Evolutionary conservation across 2,797 vertebrate genomes (phyloP).

Genomic region (Carcharodon carcharias): DNA sequence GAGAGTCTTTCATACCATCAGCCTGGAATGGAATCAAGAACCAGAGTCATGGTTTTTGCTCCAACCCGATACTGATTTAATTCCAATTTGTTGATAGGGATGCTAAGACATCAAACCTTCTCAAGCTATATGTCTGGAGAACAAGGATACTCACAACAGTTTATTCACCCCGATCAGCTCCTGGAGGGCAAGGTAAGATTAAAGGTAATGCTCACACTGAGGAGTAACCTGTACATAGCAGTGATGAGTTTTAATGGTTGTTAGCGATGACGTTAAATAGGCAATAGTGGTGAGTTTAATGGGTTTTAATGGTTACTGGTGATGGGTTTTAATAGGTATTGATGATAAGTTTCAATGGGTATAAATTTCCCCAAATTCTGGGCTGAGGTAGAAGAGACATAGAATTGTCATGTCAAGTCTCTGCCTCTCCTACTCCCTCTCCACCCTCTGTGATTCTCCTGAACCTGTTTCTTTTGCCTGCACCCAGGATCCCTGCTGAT

Average conservation of each 20-base stretch:
- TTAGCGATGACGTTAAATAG: no score
- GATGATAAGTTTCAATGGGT: not conserved
- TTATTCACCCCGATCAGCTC: constrained; percentile 58
- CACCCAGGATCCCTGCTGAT: no score
- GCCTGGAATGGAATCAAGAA: not conserved
- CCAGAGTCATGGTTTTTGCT: not conserved
- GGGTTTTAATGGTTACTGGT: not conserved
- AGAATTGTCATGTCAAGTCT: not conserved
- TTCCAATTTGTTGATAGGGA: not conserved
- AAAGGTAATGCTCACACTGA: not conserved
- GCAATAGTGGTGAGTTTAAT: not conserved
- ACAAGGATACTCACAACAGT: constrained; percentile 54
- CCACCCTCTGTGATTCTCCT: no score
- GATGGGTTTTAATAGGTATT: not conserved
- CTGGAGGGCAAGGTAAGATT: constrained; percentile 60
- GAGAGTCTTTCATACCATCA: not conserved
- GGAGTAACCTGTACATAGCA: not conserved
- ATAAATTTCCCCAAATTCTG: not conserved
- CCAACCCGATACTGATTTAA: not conserved
- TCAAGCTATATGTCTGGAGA: constrained; percentile 50
- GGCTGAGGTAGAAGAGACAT: not conserved
- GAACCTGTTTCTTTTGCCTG: no score
- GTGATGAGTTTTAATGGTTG: not conserved
- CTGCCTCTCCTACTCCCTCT: not conserved
- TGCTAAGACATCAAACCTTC: constrained; percentile 43